phyloP scores from a whole-genome alignment of 2,888 invertebrate species.

The Pollenia angustigena region DNA sequence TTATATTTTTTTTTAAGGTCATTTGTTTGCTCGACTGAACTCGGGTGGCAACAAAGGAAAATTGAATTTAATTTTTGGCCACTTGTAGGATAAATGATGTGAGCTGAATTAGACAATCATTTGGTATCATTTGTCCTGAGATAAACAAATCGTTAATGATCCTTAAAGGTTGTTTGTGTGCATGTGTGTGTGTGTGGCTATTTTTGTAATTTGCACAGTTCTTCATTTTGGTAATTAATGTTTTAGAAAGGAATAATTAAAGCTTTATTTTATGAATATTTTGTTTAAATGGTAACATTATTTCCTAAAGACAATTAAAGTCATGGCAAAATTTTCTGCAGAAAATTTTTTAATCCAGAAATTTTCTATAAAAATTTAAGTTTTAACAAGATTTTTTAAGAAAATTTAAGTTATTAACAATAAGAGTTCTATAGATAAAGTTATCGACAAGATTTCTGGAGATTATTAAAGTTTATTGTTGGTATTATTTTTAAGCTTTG shows the following conservation, averaged over 20 bases:
- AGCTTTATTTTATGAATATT: background rate
- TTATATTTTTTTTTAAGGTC: constrained; percentile 50
- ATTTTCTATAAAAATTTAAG: too few relatives aligned
- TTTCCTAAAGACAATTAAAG: background rate
- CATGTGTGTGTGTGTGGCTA: constrained; percentile 1
- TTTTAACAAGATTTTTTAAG: too few relatives aligned
- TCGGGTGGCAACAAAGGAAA: constrained; percentile 16
- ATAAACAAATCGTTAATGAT: constrained; percentile 71
- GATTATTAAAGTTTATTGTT: too few relatives aligned
- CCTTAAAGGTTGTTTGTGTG: constrained; percentile 48
- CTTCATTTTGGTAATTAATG: constrained; percentile 43
- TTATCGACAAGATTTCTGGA: too few relatives aligned
- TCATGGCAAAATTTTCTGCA: too few relatives aligned
- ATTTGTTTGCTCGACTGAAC: constrained; percentile 53
- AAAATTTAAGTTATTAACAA: too few relatives aligned
- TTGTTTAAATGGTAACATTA: background rate
- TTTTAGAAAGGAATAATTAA: constrained; percentile 36
- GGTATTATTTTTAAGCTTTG: too few relatives aligned
- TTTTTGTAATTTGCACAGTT: constrained; percentile 10
- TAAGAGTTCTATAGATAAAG: too few relatives aligned
- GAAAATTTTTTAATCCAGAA: too few relatives aligned
- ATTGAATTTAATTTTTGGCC: constrained; percentile 52
- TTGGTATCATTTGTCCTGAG: constrained; percentile 69
- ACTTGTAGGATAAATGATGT: constrained; percentile 44
- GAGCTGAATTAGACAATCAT: constrained; percentile 54